Conservation (phyloP, 2,797 vertebrate species). For the Paramormyrops hopkinsi region DNA sequence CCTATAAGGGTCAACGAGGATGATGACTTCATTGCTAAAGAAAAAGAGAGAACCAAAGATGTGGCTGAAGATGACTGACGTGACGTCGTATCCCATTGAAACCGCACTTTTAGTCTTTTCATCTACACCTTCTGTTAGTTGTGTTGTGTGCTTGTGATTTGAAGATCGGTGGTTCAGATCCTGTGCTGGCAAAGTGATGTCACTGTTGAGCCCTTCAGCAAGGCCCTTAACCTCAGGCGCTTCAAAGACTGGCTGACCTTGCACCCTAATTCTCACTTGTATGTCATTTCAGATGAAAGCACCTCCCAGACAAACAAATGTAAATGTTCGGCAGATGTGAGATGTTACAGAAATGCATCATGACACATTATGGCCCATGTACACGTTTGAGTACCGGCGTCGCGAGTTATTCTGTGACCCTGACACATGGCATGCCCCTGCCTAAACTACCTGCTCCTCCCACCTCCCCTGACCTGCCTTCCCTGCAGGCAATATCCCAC, state of each 20-base stretch:
- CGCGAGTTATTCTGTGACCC: background rate
- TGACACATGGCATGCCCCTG: background rate
- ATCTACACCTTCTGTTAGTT: background rate
- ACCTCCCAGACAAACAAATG: background rate
- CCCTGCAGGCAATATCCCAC: background rate
- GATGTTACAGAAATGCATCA: background rate
- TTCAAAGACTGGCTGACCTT: background rate
- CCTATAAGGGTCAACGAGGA: constrained; percentile 42
- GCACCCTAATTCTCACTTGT: background rate
- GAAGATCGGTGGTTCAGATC: background rate
- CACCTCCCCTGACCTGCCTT: background rate
- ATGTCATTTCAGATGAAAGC: background rate
- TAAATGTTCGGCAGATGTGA: background rate
- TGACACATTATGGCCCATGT: background rate
- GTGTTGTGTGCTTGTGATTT: background rate
- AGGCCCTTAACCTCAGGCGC: background rate
- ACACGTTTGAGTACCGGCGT: background rate
- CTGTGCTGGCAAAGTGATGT: background rate
- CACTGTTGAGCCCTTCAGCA: background rate
- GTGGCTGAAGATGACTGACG: constrained; percentile 39
- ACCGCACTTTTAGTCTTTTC: background rate
- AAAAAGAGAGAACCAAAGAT: constrained; percentile 28
- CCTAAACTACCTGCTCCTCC: background rate
- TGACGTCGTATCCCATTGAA: constrained; percentile 44
- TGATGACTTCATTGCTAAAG: constrained; percentile 39